A percentile compares a stretch with the other conserved stretches of the same genome.
Conservation (phyloP, 2,888 invertebrate genomes). For the Flexamia atlantica region DNA sequence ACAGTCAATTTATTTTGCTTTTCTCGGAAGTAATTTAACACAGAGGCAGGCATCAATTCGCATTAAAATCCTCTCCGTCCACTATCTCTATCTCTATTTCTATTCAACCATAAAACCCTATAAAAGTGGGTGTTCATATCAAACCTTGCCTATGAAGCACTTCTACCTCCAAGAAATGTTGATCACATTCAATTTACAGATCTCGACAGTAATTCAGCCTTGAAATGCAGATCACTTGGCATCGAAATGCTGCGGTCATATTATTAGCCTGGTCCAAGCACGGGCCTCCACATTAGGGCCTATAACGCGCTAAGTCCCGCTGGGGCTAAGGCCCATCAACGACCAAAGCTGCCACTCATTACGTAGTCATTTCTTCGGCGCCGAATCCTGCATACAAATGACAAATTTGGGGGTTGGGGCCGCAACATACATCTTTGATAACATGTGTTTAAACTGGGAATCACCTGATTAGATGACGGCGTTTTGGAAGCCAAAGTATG, state of each 20-base stretch:
- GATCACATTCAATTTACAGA: no score
- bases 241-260: no score
- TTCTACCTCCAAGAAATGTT: no score
- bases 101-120: no score
- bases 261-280: neutral
- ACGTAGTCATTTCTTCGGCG: constrained; percentile 6
- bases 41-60: no score
- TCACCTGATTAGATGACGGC: neutral
- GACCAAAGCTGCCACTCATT: constrained; percentile 2
- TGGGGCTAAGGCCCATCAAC: neutral
- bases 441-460: neutral
- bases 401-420: constrained; percentile 6
- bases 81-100: no score
- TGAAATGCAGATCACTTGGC: no score
- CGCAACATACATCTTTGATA: neutral
- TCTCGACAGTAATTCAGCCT: no score
- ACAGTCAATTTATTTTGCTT: no score
- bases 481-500: neutral
- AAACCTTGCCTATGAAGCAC: no score
- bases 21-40: no score
- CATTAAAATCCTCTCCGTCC: neutral
- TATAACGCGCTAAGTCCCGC: neutral
- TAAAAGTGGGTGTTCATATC: no score
- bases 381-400: constrained; percentile 9
- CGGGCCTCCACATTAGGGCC: neutral